phyloP scores from a whole-genome alignment of 2,113 vertebrate species.

The Chroicocephalus ridibundus region DNA sequence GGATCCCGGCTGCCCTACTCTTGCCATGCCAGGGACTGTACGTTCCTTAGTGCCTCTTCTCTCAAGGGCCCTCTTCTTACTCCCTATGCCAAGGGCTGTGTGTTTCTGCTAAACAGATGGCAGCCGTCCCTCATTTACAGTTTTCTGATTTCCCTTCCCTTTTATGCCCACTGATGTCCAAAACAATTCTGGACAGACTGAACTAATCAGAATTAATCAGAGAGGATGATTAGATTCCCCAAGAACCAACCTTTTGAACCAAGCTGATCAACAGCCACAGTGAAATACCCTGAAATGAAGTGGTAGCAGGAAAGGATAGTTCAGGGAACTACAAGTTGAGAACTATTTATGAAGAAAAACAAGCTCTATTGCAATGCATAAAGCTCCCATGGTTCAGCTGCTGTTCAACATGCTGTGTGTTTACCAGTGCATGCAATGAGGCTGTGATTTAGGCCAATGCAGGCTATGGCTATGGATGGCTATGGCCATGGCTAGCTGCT shows the following conservation, averaged over 20 bases:
- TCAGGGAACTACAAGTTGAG: neutral
- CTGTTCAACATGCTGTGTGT: neutral
- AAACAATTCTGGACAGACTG: neutral
- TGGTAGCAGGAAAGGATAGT: neutral
- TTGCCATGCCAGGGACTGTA: neutral
- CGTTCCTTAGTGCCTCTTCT: neutral
- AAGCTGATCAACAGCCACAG: neutral
- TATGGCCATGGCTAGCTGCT: neutral
- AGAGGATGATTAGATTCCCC: neutral
- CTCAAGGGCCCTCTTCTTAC: neutral
- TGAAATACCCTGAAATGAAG: neutral
- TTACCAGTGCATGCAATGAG: neutral
- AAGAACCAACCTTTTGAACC: neutral
- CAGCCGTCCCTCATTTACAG: neutral
- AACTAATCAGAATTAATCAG: slow-evolving; percentile 8
- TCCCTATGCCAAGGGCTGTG: neutral
- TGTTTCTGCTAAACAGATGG: neutral
- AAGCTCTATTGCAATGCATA: neutral
- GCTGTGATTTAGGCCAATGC: neutral
- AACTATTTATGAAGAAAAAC: neutral
- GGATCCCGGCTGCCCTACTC: neutral
- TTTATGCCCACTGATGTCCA: neutral
- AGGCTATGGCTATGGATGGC: neutral
- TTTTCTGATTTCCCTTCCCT: neutral
- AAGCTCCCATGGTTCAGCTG: neutral